Conservation (phyloP, 2,113 vertebrate species). For the Bathybates hornii region DNA sequence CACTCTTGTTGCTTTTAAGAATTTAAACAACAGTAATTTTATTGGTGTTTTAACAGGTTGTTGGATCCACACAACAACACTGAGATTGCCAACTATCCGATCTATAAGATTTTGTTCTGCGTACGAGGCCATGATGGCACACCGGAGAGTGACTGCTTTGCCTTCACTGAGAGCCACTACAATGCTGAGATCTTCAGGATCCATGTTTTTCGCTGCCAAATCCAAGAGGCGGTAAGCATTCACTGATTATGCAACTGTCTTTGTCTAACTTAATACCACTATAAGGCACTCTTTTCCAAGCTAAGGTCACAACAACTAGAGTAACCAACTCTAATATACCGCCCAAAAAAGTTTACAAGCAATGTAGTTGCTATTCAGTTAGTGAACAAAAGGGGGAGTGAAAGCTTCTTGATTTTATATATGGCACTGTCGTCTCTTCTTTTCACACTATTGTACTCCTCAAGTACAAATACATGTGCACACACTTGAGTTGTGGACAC, state of each 20-base stretch:
- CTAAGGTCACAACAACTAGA: neutral
- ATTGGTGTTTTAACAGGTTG: constrained; percentile 71
- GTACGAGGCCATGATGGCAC: constrained; percentile 94
- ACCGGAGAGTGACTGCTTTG: constrained; percentile 95
- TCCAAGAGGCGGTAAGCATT: constrained; percentile 93
- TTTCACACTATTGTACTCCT: neutral
- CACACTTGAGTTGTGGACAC: neutral
- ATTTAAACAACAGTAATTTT: neutral
- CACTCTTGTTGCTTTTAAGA: neutral
- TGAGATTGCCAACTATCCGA: constrained; percentile 97
- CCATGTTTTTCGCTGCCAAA: constrained; percentile 97
- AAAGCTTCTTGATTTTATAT: neutral
- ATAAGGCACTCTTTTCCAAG: neutral
- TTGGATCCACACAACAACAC: constrained; percentile 88
- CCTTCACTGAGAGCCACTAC: constrained; percentile 98
- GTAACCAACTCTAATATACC: neutral
- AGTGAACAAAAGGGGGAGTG: constrained; percentile 17
- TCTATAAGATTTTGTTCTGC: constrained; percentile 98
- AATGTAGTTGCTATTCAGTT: neutral
- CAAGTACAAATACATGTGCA: neutral
- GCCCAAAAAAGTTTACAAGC: neutral
- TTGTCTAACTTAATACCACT: neutral
- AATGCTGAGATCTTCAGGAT: constrained; percentile 98
- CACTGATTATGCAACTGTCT: neutral
- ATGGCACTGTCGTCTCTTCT: neutral